Conservation (phyloP, 2,888 invertebrate genomes). For the Lycophotia porphyrea region DNA sequence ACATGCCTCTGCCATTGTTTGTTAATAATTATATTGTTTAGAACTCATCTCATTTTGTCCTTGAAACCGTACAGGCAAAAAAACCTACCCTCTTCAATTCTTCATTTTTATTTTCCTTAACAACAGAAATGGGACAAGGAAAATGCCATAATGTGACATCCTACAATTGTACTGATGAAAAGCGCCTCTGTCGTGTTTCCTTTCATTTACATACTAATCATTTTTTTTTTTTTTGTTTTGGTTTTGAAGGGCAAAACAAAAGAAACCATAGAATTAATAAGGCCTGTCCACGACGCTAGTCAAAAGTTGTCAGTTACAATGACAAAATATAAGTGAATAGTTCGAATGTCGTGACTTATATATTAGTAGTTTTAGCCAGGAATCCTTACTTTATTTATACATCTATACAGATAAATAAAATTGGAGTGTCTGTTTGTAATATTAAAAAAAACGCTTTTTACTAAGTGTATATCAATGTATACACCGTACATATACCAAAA, state of each 20-base stretch:
- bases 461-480: too few relatives aligned
- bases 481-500: too few relatives aligned
- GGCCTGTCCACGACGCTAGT: neutral
- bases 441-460: too few relatives aligned
- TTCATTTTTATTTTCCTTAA: constrained; percentile 18
- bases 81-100: neutral
- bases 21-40: neutral
- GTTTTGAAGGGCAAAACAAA: neutral
- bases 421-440: too few relatives aligned
- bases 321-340: neutral
- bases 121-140: constrained; percentile 23
- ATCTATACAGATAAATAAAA: too few relatives aligned
- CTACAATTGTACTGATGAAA: constrained; percentile 2
- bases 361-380: too few relatives aligned
- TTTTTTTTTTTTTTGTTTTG: neutral
- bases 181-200: neutral
- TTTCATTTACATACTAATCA: constrained; percentile 8
- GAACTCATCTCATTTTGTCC: neutral
- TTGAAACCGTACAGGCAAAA: constrained; percentile 6
- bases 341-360: too few relatives aligned
- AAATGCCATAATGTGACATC: constrained; percentile 15
- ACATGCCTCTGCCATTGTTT: neutral
- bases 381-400: too few relatives aligned
- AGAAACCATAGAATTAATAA: neutral
- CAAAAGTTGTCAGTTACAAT: neutral